Evolutionary conservation across 92 coral and sea anemone genomes (phyloP), one percentile per base, ranked within the genome.

Genomic region (Porites cylindrica): DNA sequence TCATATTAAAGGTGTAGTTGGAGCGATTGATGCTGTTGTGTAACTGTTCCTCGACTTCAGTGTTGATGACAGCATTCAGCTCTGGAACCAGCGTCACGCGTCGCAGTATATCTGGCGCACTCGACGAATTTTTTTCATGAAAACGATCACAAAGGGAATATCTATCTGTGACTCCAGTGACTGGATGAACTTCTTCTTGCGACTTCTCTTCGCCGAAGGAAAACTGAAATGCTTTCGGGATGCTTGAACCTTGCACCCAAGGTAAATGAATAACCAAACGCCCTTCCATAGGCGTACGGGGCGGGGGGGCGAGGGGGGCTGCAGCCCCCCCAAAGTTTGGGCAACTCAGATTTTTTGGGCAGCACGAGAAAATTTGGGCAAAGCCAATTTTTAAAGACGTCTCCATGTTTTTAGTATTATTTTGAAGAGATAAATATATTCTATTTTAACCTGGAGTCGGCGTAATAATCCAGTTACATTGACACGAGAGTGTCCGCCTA

Each of bases 1-100:
- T 85, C 51, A 72, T 85, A 60, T 90, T 90, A 10, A 90, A 66
- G 21, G 78, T 72, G 82, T 90, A 90, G 58, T 90, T 84, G 29
- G 59, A 78, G 62, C 88, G 75, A 43, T 66, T 78, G n/a, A 84
- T 76, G 7, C 66, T 47, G 65, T 77, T 79, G 76, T 84, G 90
- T 18, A 89, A 63, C 72, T 89, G 92, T 54, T 89, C 89, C 51
- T 89, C 90, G 11, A 58, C 69, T 18, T 59, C 70, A 5, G 82
- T 77, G 65, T 77, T 77, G 20, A 74, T 83, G 29, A 83, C 54
- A 3, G 67, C 89, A 67, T 84, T 70, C 5, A 89, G 51, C 77
- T 89, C 79, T 3, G 92, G 89, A 1, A 86, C 88, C 61, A 89
- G 26, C 52, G 89, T 89, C 14, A 75, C 88, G 0, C 82, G 58